phyloP scores from a whole-genome alignment of 2,113 vertebrate genomes.

The Archocentrus centrarchus region DNA sequence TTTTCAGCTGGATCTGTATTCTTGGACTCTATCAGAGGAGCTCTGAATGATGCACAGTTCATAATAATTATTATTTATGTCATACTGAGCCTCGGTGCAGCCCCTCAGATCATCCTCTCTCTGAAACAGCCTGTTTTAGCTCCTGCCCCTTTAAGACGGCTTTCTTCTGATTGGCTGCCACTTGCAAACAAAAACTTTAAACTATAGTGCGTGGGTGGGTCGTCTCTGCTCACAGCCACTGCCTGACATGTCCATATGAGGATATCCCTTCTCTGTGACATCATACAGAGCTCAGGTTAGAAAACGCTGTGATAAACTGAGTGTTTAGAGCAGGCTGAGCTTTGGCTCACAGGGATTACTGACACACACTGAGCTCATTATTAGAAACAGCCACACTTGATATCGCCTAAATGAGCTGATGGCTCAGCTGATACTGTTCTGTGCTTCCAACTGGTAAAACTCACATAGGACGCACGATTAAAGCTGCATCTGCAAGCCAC shows the following conservation, averaged over 20 bases:
- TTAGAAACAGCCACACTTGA: too few species aligned
- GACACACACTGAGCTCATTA: too few species aligned
- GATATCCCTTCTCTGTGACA: too few species aligned
- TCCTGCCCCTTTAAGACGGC: background rate
- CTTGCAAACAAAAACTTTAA: background rate
- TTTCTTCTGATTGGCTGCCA: background rate
- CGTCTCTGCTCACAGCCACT: background rate
- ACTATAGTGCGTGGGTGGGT: background rate
- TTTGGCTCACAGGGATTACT: too few species aligned
- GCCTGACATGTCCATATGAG: too few species aligned
- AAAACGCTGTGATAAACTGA: too few species aligned
- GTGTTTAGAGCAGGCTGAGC: too few species aligned
- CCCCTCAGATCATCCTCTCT: background rate
- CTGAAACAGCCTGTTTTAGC: background rate
- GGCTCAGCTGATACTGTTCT: background rate
- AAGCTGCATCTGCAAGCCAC: background rate
- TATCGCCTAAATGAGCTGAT: too few species aligned
- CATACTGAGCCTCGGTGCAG: too few species aligned
- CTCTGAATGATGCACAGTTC: background rate
- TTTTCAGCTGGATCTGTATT: too few species aligned
- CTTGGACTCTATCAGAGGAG: background rate
- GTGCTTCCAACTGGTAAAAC: background rate
- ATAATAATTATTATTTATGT: background rate
- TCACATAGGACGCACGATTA: background rate
- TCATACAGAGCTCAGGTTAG: too few species aligned